Evolutionary conservation across 2,888 invertebrate species (phyloP).

Genomic region (Baronia brevicornis): DNA sequence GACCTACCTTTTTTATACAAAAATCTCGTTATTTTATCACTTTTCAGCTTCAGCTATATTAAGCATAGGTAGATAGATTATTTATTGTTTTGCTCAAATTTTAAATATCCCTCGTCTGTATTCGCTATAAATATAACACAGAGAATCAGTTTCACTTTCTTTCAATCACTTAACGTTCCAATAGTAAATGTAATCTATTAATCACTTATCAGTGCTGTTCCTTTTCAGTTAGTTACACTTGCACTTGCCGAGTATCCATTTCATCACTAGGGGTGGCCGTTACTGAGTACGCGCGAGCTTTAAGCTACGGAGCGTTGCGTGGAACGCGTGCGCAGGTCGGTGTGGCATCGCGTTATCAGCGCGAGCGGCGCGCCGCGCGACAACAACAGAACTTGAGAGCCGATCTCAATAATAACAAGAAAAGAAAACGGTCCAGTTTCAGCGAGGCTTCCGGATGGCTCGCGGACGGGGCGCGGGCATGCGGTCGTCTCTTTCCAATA

Average conservation of each 20-base stretch:
- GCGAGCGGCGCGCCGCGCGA: constrained; percentile 67
- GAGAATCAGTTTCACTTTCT: constrained; percentile 54
- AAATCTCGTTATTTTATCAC: constrained; percentile 34
- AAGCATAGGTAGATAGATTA: no score
- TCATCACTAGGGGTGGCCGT: constrained; percentile 45
- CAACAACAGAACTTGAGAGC: constrained; percentile 74
- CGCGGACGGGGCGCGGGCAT: constrained; percentile 56
- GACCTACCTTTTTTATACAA: constrained; percentile 19
- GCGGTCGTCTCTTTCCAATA: constrained; percentile 47
- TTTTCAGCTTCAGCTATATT: constrained; percentile 8
- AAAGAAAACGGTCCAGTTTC: constrained; percentile 77
- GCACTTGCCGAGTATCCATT: constrained; percentile 61
- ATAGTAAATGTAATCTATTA: constrained; percentile 34
- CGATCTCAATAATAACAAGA: constrained; percentile 76
- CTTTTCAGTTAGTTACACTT: constrained; percentile 36
- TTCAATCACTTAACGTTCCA: constrained; percentile 23
- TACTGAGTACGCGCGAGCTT: constrained; percentile 53
- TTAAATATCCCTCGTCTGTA: constrained; percentile 22
- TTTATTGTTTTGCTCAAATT: constrained; percentile 12
- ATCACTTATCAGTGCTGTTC: constrained; percentile 35
- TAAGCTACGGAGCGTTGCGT: constrained; percentile 48
- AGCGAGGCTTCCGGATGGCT: constrained; percentile 74
- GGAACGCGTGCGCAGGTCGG: constrained; percentile 64
- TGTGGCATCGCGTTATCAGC: constrained; percentile 74
- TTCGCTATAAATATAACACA: constrained; percentile 35